Base-by-base conservation (phyloP, 2,888 invertebrate genomes). In the Drosophila vallismaia region DNA sequence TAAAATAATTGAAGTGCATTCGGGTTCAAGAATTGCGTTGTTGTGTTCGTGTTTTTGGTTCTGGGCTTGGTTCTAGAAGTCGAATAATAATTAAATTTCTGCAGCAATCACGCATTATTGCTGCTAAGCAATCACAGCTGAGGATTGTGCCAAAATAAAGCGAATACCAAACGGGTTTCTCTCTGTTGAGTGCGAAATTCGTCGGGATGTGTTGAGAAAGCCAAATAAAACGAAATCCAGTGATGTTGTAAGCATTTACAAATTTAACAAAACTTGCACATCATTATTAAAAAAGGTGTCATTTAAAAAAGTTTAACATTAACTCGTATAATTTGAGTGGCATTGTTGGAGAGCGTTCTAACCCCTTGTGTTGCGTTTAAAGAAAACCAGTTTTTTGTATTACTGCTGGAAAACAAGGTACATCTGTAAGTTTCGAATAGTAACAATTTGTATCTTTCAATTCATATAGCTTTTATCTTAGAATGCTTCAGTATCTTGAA, bases 241-340 rank as follows among this genome's bases (percentile, higher is more conserved):
- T 64, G 26, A 26, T 64, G 64, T 8, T 64, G 63, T 64, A 64
- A 64, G 45, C 64, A 46, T 46, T 64, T 64, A 64, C 52, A 64
- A 64, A 64, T 64, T 64, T n/a, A 58, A 31, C 9, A 36, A 63
- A 38, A 26, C 19, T 7, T 19, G 53, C 31, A 51, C n/a, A 29
- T 40, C 2, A 40, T 29, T n/a, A 42, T 59, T 31, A 38, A 19
- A 29, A 38, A 62, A 59, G 60, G 60, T 62, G 60, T 40, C 48
- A 28, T 45, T 36, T 4, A 45, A 6, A 36, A 33, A 42, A 14
- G 24, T 12, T 19, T 10, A 24, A 5, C 44, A 10, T 4, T 5
- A 44, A 4, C 59, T 4, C 3, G 8, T 10, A 4, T 24, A 14
- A 24, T 40, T n/a, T 14, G 60, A 62, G 60, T 38, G 38, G 12